Conservation (phyloP, 35 echinoderm and acorn worm genomes). For the Ptychodera flava region DNA sequence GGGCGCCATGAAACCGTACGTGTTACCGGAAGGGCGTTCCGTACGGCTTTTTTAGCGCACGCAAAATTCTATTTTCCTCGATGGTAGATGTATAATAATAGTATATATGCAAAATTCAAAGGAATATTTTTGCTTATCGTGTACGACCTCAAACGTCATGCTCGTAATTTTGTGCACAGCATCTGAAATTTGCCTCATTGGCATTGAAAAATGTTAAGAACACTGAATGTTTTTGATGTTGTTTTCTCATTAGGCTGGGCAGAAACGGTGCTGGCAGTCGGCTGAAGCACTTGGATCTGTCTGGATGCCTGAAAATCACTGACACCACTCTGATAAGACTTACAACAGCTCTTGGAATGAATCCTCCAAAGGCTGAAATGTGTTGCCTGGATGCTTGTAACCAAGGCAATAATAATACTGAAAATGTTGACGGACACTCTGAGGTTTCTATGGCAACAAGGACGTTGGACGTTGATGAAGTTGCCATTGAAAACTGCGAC, state of each 20-base stretch:
- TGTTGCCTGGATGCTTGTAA: neutral
- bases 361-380: neutral
- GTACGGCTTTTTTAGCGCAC: too few relatives aligned
- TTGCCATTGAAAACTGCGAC: neutral
- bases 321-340: conserved; percentile 50
- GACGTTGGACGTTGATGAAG: neutral
- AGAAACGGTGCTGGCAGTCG: conserved; percentile 38
- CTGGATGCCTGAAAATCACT: conserved; percentile 67
- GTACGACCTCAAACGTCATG: too few relatives aligned
- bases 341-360: conserved; percentile 20
- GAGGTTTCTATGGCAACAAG: neutral
- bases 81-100: too few relatives aligned
- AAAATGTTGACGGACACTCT: neutral
- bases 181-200: too few relatives aligned
- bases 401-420: conserved; percentile 10
- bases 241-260: conserved; percentile 47
- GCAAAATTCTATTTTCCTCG: too few relatives aligned
- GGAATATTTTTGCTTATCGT: too few relatives aligned
- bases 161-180: too few relatives aligned
- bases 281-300: conserved; percentile 60
- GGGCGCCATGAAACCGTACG: too few relatives aligned
- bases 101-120: too few relatives aligned
- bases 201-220: too few relatives aligned
- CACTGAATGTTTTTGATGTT: too few relatives aligned
- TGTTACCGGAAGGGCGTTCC: too few relatives aligned